Conservation (phyloP, 2,113 vertebrate species). For the Xenopus borealis region DNA sequence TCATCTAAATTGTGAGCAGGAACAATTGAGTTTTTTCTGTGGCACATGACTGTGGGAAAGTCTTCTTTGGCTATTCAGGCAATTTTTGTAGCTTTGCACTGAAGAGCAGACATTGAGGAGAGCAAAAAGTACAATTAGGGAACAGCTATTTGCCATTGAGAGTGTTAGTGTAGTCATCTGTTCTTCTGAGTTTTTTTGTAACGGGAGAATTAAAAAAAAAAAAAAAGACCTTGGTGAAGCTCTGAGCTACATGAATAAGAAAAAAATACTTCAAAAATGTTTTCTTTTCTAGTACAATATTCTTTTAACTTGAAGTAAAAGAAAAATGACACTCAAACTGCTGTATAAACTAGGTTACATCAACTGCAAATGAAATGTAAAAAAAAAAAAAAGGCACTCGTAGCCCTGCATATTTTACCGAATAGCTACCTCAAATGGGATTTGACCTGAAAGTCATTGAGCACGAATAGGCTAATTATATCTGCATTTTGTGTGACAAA, state of each 20-base stretch:
- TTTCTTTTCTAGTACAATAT: conserved; percentile 8
- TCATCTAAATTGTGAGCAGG: conserved; percentile 87
- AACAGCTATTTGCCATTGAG: conserved; percentile 90
- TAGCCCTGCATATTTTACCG: conserved; percentile 83
- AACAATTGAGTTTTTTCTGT: conserved; percentile 95
- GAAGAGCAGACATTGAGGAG: conserved; percentile 96
- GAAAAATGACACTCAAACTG: conserved; percentile 55
- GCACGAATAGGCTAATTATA: conserved; percentile 83
- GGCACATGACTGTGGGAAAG: conserved; percentile 99
- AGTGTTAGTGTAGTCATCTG: conserved; percentile 89
- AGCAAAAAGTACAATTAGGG: conserved; percentile 97
- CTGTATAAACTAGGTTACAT: neutral
- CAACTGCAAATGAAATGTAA: neutral
- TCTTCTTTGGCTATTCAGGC: conserved; percentile 98
- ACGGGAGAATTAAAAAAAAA: conserved; percentile 75
- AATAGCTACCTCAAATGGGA: conserved; percentile 94
- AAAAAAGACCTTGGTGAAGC: conserved; percentile 56
- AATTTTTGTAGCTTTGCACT: conserved; percentile 92
- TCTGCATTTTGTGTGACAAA: conserved; percentile 81
- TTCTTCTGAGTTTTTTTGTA: conserved; percentile 86
- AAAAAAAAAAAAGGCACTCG: conserved; percentile 56
- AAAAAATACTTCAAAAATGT: conserved; percentile 17
- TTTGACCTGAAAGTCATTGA: conserved; percentile 79
- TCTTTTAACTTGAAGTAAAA: too few relatives aligned
- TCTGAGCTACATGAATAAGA: neutral